Conservation (phyloP, 2,888 invertebrate species). For the Harpalus rubripes region DNA sequence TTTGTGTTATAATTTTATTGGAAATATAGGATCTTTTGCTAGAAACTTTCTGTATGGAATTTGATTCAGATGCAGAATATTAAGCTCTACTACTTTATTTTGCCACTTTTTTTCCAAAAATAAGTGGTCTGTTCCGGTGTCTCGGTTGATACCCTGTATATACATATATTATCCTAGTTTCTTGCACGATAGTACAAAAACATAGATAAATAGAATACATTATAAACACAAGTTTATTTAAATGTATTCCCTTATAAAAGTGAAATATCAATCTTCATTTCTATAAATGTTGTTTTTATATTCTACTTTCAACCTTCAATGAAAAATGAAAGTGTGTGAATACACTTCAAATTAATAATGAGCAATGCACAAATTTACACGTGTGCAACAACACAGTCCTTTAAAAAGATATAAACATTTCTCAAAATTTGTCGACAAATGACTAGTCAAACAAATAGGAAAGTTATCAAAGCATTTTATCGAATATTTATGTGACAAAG, state of each 20-base stretch:
- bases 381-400: background rate
- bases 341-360: conserved; percentile 41
- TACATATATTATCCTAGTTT: too few relatives aligned
- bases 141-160: too few relatives aligned
- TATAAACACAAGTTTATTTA: too few relatives aligned
- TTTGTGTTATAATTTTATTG: too few relatives aligned
- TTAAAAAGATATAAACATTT: conserved; percentile 30
- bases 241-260: background rate
- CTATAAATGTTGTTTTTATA: conserved; percentile 43
- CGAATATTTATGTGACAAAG: conserved; percentile 65
- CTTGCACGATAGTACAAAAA: too few relatives aligned
- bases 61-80: too few relatives aligned
- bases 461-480: conserved; percentile 53
- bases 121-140: too few relatives aligned
- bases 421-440: conserved; percentile 47
- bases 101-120: too few relatives aligned
- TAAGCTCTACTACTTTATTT: too few relatives aligned
- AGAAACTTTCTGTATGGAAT: too few relatives aligned
- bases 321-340: conserved; percentile 53
- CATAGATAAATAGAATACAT: too few relatives aligned
- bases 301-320: conserved; percentile 48
- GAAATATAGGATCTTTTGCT: too few relatives aligned
- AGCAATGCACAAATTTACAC: conserved; percentile 50
- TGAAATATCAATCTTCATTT: conserved; percentile 23
- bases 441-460: conserved; percentile 42